A percentile compares a stretch with the other conserved stretches of the same genome.
phyloP scores from a whole-genome alignment of 2,113 vertebrate species.

The Ptilonorhynchus violaceus region DNA sequence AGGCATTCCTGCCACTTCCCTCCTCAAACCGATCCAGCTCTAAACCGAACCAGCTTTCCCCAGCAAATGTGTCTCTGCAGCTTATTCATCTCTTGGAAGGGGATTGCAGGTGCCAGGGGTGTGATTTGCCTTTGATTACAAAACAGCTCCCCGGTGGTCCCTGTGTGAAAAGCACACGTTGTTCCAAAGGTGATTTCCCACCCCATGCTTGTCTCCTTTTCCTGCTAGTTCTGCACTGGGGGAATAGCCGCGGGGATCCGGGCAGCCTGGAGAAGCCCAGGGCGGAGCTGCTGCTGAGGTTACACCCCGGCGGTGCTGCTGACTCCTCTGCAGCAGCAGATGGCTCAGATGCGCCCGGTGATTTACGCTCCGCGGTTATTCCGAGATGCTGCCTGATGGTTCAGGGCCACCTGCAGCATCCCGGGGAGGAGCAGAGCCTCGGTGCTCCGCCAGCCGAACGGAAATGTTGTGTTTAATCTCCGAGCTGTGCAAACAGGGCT shows the following conservation, averaged over 20 bases:
- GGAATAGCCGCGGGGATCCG: accelerated
- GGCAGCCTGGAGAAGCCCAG: background rate
- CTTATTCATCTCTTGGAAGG: accelerated
- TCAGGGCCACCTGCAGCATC: constrained; percentile 3
- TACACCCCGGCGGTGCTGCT: accelerated
- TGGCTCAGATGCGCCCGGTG: accelerated
- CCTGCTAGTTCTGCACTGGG: background rate
- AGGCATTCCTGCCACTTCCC: background rate
- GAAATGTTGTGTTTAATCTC: background rate
- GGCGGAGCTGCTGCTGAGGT: background rate
- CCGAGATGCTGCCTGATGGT: background rate
- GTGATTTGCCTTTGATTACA: background rate
- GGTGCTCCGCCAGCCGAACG: background rate
- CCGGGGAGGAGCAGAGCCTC: background rate
- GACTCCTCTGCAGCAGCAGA: background rate
- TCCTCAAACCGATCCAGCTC: background rate
- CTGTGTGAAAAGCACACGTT: background rate
- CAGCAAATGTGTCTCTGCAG: accelerated
- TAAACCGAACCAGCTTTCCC: background rate
- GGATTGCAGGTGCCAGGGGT: background rate
- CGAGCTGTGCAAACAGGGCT: background rate
- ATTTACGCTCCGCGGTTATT: accelerated
- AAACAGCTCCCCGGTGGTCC: background rate
- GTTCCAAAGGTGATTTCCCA: background rate
- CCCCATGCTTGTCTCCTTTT: background rate